Base-by-base conservation (phyloP, 2,888 invertebrate species). In the Platycheirus rosarum region DNA sequence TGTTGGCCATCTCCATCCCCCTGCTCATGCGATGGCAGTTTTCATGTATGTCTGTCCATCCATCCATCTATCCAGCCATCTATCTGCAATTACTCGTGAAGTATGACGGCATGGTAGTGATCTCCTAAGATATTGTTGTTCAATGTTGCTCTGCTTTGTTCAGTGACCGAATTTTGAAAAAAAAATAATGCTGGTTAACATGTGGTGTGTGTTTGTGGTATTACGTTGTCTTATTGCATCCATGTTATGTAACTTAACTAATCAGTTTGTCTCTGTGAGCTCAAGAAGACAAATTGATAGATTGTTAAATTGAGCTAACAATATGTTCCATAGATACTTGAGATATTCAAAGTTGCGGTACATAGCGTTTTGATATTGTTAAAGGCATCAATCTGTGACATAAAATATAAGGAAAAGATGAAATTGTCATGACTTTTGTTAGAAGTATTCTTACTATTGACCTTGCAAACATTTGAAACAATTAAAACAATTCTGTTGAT, bases 21-120 rank as follows among this genome's bases (percentile, higher is more conserved):
- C 35, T 55, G 35, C 55, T 55, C 1, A 26, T 68, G 14, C 16
- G 14, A 23, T 23, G 71, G 14, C 20, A 20, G 53, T 69, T 63
- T 63, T 55, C 35, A 14, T 57, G 57, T 48, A 49, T 57, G 42
- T 29, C 70, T 42, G 32, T 66, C 75, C 32, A 32, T 69, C 80
- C 46, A 69, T 79, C 79, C 48, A 57, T 73, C 68, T 49, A n/a
- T n/a, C 51, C 48, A 79, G 57, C 74, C 23, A 68, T 82, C 76
- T 37, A 82, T 82, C 82, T 76, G 76, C 82, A 82, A 82, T 82
- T 82, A 77, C 71, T 71, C 71, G 82, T 82, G 82, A 82, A 82
- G 82, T 82, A 82, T 82, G 82, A 77, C 77, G 82, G 82, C 82
- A 82, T 63, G 71, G 77, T 63, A 73, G 75, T 75, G 70, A 75